phyloP scores from a whole-genome alignment of 2,797 vertebrate species.

The Leptatherina wallacei region DNA sequence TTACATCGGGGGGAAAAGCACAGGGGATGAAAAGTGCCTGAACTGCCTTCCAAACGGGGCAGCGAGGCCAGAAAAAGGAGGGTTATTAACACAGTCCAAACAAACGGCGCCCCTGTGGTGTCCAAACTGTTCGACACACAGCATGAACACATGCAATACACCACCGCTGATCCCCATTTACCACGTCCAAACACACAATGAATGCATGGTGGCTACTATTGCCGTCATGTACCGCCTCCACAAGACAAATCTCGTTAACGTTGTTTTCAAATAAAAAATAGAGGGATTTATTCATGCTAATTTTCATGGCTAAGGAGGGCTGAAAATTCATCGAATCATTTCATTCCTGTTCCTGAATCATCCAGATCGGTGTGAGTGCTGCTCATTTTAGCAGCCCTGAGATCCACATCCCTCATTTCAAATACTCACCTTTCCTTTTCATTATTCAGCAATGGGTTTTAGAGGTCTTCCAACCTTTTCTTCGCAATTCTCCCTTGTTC shows the following conservation, averaged over 20 bases:
- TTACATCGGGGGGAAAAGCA: not conserved
- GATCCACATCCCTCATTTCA: not conserved
- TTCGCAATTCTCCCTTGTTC: constrained; percentile 8
- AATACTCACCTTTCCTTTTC: not conserved
- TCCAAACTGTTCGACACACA: constrained; percentile 44
- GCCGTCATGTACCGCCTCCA: constrained; percentile 17
- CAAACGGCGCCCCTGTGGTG: constrained; percentile 50
- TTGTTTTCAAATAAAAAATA: constrained; percentile 18
- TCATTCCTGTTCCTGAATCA: constrained; percentile 45
- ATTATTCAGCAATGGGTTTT: not conserved
- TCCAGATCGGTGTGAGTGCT: constrained; percentile 5
- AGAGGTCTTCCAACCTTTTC: constrained; percentile 28
- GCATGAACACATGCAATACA: constrained; percentile 59
- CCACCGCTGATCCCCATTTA: constrained; percentile 51
- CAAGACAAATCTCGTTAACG: constrained; percentile 4
- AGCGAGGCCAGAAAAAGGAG: constrained; percentile 43
- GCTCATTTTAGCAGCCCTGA: constrained; percentile 16
- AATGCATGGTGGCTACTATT: constrained; percentile 17
- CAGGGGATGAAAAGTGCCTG: constrained; percentile 1
- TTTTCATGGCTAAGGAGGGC: constrained; percentile 16
- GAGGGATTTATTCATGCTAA: not conserved
- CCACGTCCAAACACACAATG: constrained; percentile 32
- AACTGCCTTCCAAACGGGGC: constrained; percentile 26
- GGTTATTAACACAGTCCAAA: constrained; percentile 57
- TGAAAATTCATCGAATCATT: constrained; percentile 47